phyloP scores from a whole-genome alignment of 2,797 vertebrate species.

The Xyrichtys novacula region DNA sequence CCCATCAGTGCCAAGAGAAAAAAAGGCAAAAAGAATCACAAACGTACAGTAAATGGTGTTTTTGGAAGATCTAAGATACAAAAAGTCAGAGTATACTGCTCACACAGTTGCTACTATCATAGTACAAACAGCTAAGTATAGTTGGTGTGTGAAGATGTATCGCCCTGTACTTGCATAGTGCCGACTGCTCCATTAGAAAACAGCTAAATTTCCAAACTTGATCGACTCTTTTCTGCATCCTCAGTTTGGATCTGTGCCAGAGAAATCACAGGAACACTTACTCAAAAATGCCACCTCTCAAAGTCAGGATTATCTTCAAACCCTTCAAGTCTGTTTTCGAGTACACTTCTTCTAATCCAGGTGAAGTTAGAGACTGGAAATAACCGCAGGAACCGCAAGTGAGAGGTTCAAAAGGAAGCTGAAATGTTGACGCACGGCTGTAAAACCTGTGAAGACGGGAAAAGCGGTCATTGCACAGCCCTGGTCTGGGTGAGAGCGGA shows the following conservation, averaged over 20 bases:
- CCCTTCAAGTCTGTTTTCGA: conserved; percentile 32
- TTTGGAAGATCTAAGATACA: conserved; percentile 76
- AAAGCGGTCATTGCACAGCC: conserved; percentile 6
- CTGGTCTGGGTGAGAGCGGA: conserved; percentile 42
- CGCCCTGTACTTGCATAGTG: conserved; percentile 76
- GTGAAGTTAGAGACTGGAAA: conserved; percentile 13
- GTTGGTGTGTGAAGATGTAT: conserved; percentile 57
- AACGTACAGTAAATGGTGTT: conserved; percentile 63
- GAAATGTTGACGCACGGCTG: conserved; percentile 38
- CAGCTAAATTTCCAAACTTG: conserved; percentile 9
- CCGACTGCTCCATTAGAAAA: conserved; percentile 50
- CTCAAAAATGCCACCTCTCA: conserved; percentile 55
- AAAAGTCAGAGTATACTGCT: conserved; percentile 60
- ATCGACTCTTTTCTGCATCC: conserved; percentile 25
- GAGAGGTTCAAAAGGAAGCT: conserved; percentile 11
- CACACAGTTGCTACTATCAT: conserved; percentile 76
- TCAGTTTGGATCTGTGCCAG: conserved; percentile 36
- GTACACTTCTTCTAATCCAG: conserved; percentile 4
- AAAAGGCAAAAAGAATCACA: conserved; percentile 44
- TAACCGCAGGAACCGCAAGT: background rate
- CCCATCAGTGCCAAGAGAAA: conserved; percentile 33
- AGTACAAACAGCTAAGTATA: conserved; percentile 64
- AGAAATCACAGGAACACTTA: conserved; percentile 44
- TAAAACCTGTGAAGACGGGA: background rate
- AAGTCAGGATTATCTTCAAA: conserved; percentile 29